Evolutionary conservation across 2,113 vertebrate genomes (phyloP).

Genomic region (Rutilus rutilus): DNA sequence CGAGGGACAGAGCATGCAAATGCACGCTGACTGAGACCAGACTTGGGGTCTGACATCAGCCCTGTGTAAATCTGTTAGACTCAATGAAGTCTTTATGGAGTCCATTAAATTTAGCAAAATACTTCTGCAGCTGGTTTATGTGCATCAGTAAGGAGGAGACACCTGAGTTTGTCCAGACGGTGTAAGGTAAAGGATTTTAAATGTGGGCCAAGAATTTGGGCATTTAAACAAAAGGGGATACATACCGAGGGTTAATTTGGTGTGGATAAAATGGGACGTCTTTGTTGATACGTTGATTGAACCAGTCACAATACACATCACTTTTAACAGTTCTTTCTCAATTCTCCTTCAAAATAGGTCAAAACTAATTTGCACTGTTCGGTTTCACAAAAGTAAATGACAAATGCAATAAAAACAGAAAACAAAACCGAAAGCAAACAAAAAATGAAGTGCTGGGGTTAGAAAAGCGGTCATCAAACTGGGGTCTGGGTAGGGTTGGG

Average conservation of each 20-base stretch:
- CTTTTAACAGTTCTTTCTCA: background rate
- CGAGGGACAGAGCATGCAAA: background rate
- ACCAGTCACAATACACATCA: background rate
- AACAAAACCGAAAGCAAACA: background rate
- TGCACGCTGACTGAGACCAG: slow-evolving; percentile 28
- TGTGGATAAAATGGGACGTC: background rate
- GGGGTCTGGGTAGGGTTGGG: background rate
- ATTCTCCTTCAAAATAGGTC: background rate
- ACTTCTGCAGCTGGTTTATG: slow-evolving; percentile 27
- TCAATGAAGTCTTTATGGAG: slow-evolving; percentile 36
- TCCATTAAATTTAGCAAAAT: slow-evolving; percentile 34
- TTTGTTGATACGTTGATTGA: background rate
- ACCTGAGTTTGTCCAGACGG: slow-evolving; percentile 19
- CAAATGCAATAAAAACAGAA: background rate
- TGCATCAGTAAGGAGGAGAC: slow-evolving; percentile 19
- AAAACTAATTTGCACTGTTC: background rate
- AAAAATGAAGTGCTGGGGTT: background rate
- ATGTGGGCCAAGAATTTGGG: background rate
- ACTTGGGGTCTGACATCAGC: slow-evolving; percentile 29
- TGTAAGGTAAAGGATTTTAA: background rate
- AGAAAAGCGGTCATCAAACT: background rate
- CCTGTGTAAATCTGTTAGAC: slow-evolving; percentile 29
- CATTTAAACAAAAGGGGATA: background rate
- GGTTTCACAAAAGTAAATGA: background rate
- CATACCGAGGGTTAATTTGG: background rate